Evolutionary conservation across 2,113 vertebrate species (phyloP).

Genomic region (Nycticryphes semicollaris): DNA sequence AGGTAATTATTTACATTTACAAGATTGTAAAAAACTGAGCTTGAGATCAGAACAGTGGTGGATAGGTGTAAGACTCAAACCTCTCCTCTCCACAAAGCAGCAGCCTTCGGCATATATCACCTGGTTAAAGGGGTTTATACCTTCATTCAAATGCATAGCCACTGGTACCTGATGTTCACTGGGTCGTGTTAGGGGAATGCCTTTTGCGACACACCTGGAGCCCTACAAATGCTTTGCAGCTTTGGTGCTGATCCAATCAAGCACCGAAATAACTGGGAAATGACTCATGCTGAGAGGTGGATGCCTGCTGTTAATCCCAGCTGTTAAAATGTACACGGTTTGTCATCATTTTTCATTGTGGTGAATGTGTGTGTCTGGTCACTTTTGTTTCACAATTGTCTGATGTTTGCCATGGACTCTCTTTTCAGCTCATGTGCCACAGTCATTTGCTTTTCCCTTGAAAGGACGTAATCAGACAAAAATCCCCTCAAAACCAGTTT

Average conservation of each 20-base stretch:
- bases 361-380: not conserved
- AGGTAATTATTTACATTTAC: not conserved
- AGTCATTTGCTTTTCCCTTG: not conserved
- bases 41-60: not conserved
- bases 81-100: not conserved
- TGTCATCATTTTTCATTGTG: slow-evolving; percentile 50
- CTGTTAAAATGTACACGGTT: not conserved
- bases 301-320: slow-evolving; percentile 24
- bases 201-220: not conserved
- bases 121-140: not conserved
- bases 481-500: slow-evolving; percentile 21
- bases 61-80: not conserved
- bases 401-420: slow-evolving; percentile 12
- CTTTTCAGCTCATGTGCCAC: not conserved
- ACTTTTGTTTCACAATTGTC: not conserved
- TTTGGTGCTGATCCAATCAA: slow-evolving; percentile 23
- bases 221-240: not conserved
- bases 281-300: slow-evolving; percentile 28
- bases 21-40: not conserved
- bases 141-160: not conserved
- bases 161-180: rapidly evolving
- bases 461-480: not conserved
- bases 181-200: not conserved
- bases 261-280: slow-evolving; percentile 11
- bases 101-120: not conserved